Evolutionary conservation across 2,113 vertebrate species (phyloP), one percentile per base, ranked within the genome.

Genomic region (Dendrocopos noguchii): DNA sequence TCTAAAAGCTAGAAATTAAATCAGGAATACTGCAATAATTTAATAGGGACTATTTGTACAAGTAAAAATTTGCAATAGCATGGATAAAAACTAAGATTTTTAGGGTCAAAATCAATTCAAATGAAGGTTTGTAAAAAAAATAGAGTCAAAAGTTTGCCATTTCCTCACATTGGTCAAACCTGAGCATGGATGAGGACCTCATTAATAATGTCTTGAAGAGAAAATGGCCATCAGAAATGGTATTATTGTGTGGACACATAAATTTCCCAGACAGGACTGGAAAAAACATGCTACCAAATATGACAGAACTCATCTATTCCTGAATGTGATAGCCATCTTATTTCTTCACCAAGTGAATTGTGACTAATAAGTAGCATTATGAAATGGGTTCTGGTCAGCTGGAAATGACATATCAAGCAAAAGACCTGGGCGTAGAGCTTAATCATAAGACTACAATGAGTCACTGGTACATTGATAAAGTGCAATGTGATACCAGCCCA

Each of bases 391-490:
- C 76, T 91, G 73, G 88, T 91, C 85, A 94, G 65, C 46, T 95
- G 90, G 68, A 93, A 93, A 87, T 64, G 76, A 85, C 65, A 93
- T 72, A 94, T 67, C 52, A 81, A 86, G 76, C 24, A 88, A 84
- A 94, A 91, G 90, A 95, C 90, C 90, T 78, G 80, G 90, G 25
- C 70, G 29, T 29, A 72, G 61, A 91, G 88, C 24, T 80, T 81
- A 80, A 95, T 88, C 92, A 96, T 73, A 91, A 93, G 83, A 95
- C 86, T 64, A 74, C 17, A 28, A 6, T 94, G 93, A 95, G 52
- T 95, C 95, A 90, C 47, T 31, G 72, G 50, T n/a, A 31, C 8
- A 12, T 88, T 68, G 88, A 94, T 91, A 91, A 94, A 95, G 61
- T 21, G 50, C 12, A 90, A 59, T 15, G 47, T 25, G 52, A 91